phyloP scores from a whole-genome alignment of 1,140 invertebrate species.

The Drosophila eugracilis region DNA sequence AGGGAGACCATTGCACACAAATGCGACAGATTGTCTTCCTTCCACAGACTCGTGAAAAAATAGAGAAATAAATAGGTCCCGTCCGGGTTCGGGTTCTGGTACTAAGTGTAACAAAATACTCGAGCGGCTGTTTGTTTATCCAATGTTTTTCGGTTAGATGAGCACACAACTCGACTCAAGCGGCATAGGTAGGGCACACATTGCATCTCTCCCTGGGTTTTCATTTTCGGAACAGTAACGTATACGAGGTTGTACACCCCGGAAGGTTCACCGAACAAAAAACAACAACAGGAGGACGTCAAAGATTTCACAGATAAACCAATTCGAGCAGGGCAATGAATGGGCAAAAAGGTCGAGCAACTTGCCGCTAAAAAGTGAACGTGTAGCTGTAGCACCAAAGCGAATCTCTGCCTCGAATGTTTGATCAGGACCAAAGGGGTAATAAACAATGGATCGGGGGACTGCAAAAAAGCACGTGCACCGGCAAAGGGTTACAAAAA shows the following conservation, averaged over 20 bases:
- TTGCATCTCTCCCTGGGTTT: constrained; percentile 13
- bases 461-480: constrained; percentile 48
- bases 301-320: constrained; percentile 84
- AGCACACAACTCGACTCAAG: constrained; percentile 78
- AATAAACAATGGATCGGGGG: constrained; percentile 26
- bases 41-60: constrained; percentile 3
- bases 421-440: constrained; percentile 45
- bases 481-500: constrained; percentile 61
- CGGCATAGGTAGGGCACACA: constrained; percentile 57
- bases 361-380: constrained; percentile 59
- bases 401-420: constrained; percentile 60
- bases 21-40: constrained; percentile 73
- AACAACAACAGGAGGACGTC: constrained; percentile 55
- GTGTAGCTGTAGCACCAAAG: constrained; percentile 71
- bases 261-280: constrained; percentile 16
- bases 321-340: constrained; percentile 85
- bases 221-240: constrained; percentile 41
- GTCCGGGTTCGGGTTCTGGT: constrained; percentile 1
- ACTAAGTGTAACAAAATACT: constrained; percentile 78
- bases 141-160: constrained; percentile 84
- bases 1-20: constrained; percentile 47
- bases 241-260: constrained; percentile 47
- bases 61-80: constrained; percentile 49
- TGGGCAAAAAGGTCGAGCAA: constrained; percentile 78
- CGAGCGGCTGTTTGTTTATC: constrained; percentile 84